Base-by-base conservation (phyloP, 2,113 vertebrate genomes). In the Cavia porcellus region DNA sequence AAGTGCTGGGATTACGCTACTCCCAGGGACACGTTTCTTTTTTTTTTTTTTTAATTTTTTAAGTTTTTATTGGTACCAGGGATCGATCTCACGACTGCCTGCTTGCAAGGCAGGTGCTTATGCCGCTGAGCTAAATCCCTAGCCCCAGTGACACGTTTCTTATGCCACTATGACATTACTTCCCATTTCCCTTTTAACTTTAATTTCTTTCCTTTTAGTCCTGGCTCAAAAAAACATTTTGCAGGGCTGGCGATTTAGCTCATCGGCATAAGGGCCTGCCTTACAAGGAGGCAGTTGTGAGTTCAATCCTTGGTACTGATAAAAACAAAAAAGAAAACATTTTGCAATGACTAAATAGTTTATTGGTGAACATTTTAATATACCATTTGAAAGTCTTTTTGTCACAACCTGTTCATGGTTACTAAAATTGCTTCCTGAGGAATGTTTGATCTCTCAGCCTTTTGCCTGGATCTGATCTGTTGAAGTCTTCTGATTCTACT, bases 271-370 rank as follows among this genome's bases (percentile, higher is more conserved):
- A n/a, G n/a, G n/a, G n/a, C n/a, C n/a, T n/a, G n/a, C n/a, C n/a
- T n/a, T n/a, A n/a, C n/a, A n/a, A n/a, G n/a, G n/a, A n/a, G n/a
- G n/a, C n/a, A n/a, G n/a, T n/a, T n/a, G n/a, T n/a, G n/a, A n/a
- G n/a, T n/a, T n/a, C n/a, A n/a, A n/a, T n/a, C n/a, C n/a, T n/a
- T n/a, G n/a, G n/a, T n/a, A n/a, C n/a, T n/a, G n/a, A n/a, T n/a
- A n/a, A n/a, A n/a, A n/a, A n/a, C n/a, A n/a, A n/a, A n/a, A n/a
- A n/a, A n/a, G n/a, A n/a, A 72, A 70, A 61, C 13, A 62, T 45
- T 61, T n/a, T 81, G n/a, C n/a, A 84, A 72, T 75, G 82, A 25
- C 32, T 92, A 93, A 93, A 68, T 57, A 77, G 64, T 92, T 97
- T 80, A 89, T 77, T 85, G 5, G n/a, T 52, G 30, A 90, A 59